These are phyloP conservation scores for Lycaena phlaeas DNA, from an alignment of 2,888 invertebrate genomes.

Conservation along the genomic window DNA sequence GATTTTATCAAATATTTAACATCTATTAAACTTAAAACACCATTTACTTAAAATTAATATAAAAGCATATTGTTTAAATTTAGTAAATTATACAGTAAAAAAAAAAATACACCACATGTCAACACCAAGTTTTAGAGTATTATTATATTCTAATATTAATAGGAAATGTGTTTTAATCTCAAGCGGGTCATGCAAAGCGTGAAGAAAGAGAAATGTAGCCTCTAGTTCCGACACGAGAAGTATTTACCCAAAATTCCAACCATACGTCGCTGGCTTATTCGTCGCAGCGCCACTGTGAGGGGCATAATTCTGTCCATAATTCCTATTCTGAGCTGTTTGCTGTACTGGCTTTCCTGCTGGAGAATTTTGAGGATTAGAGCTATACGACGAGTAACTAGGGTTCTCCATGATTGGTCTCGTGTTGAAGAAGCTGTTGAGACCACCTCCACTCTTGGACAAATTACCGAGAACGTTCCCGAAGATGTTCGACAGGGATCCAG, in stretches of 20 bases:
- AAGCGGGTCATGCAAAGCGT: slow-evolving; percentile 26
- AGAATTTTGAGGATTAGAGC: slow-evolving; percentile 47
- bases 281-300: slow-evolving; percentile 40
- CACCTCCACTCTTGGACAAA: slow-evolving; percentile 48
- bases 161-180: slow-evolving; percentile 1
- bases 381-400: slow-evolving; percentile 52
- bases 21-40: too few species aligned
- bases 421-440: slow-evolving; percentile 44
- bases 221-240: slow-evolving; percentile 18
- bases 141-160: slow-evolving; percentile 2
- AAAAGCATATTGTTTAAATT: too few species aligned
- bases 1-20: too few species aligned
- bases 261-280: slow-evolving; percentile 50
- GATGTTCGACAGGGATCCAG: slow-evolving; percentile 41
- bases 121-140: too few species aligned
- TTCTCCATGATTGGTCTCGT: slow-evolving; percentile 62
- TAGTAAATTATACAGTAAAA: too few species aligned
- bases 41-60: too few species aligned
- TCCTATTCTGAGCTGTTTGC: slow-evolving; percentile 42
- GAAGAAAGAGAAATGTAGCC: slow-evolving; percentile 31
- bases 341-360: slow-evolving; percentile 52
- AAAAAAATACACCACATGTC: too few species aligned
- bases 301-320: slow-evolving; percentile 43
- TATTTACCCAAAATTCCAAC: slow-evolving; percentile 68
- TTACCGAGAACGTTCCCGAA: slow-evolving; percentile 51